These are phyloP conservation scores for Pelobates fuscus DNA, from an alignment of 2,113 vertebrate species.

Conservation along the genomic window DNA sequence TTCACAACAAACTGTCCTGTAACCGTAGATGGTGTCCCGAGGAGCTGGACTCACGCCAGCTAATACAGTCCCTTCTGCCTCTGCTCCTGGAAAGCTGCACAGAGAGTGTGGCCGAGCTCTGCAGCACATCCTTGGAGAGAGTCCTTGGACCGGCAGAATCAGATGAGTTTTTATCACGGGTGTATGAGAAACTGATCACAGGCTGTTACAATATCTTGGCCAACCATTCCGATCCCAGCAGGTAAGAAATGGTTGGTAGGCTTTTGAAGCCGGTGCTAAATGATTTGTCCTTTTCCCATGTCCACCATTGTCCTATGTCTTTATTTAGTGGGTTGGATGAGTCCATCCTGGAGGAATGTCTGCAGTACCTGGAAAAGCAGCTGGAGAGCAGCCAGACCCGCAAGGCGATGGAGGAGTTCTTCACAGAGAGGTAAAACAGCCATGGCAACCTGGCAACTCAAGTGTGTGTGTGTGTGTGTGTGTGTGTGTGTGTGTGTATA, in stretches of 20 bases:
- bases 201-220: constrained; percentile 96
- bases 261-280: background rate
- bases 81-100: constrained; percentile 92
- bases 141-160: constrained; percentile 93
- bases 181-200: constrained; percentile 90
- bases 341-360: constrained; percentile 91
- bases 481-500: too few relatives aligned
- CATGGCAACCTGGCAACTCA: fast-evolving
- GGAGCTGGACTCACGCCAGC: constrained; percentile 86
- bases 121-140: constrained; percentile 89
- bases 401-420: constrained; percentile 98
- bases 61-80: constrained; percentile 85
- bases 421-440: constrained; percentile 84
- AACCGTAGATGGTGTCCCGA: constrained; percentile 86
- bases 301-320: background rate
- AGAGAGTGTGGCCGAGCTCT: constrained; percentile 92
- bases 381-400: constrained; percentile 92
- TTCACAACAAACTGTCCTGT: too few relatives aligned
- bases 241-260: constrained; percentile 63
- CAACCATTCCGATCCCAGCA: constrained; percentile 88
- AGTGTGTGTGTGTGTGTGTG: background rate
- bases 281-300: background rate
- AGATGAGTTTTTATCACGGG: constrained; percentile 88
- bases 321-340: constrained; percentile 87
- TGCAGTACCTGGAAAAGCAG: constrained; percentile 94